These are phyloP conservation scores for Ceratoteleas bidentatus DNA, from an alignment of 1,140 invertebrate genomes.

Conservation along the genomic window DNA sequence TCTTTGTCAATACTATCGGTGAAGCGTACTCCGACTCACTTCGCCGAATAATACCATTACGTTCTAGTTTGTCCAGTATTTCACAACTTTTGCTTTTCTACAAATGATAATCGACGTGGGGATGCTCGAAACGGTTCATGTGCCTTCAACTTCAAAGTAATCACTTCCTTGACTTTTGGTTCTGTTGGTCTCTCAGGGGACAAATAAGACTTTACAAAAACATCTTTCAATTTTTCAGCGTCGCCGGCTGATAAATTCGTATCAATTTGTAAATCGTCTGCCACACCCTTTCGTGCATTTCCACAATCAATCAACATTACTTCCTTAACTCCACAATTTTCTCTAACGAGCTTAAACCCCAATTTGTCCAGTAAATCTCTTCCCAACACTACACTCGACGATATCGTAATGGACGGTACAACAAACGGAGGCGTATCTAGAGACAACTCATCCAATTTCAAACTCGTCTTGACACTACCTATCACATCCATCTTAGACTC, in stretches of 20 bases:
- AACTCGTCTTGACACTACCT: too few relatives aligned
- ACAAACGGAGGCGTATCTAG: too few relatives aligned
- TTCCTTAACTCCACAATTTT: too few relatives aligned
- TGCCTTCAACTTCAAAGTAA: not conserved
- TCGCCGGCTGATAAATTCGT: not conserved
- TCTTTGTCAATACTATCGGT: not conserved
- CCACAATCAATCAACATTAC: too few relatives aligned
- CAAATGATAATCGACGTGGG: not conserved
- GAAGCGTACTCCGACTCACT: not conserved
- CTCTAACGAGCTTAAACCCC: too few relatives aligned
- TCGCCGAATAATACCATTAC: not conserved
- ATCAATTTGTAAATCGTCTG: too few relatives aligned
- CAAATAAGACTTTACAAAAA: not conserved
- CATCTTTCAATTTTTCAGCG: slow-evolving; percentile 1
- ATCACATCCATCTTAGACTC: too few relatives aligned
- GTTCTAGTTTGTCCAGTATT: not conserved
- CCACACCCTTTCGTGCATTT: too few relatives aligned
- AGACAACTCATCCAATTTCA: too few relatives aligned
- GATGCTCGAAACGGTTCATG: not conserved
- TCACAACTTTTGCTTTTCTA: not conserved
- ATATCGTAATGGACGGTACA: too few relatives aligned
- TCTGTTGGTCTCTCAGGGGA: not conserved
- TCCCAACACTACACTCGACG: too few relatives aligned
- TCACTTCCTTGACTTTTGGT: not conserved
- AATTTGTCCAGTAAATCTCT: too few relatives aligned